A percentile compares a stretch with the other conserved stretches of the same genome.
phyloP scores from a whole-genome alignment of 2,113 vertebrate genomes.

The Ploceus nigricollis region DNA sequence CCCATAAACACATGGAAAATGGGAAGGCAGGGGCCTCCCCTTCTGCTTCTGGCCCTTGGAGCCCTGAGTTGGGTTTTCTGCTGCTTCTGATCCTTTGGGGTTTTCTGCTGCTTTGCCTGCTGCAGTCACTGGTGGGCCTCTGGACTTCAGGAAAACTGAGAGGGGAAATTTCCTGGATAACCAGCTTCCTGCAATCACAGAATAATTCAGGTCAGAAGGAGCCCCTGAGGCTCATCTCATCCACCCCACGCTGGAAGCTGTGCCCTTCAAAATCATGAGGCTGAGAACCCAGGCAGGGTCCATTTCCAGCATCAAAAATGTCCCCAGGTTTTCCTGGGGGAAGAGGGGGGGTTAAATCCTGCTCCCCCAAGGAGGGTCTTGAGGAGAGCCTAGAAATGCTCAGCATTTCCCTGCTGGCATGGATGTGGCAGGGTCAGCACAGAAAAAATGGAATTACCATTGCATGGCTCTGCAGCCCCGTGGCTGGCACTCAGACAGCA shows the following conservation, averaged over 20 bases:
- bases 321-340: not conserved
- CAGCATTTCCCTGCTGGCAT: not conserved
- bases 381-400: not conserved
- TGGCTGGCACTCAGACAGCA: not conserved
- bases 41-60: not conserved
- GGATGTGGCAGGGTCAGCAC: not conserved
- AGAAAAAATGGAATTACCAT: not conserved
- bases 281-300: not conserved
- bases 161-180: rapidly evolving
- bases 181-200: rapidly evolving
- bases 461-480: not conserved
- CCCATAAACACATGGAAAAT: not conserved
- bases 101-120: not conserved
- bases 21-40: not conserved
- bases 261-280: not conserved
- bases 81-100: not conserved
- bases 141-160: rapidly evolving
- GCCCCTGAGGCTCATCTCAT: not conserved
- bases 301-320: not conserved
- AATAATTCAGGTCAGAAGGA: not conserved
- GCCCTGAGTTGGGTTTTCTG: not conserved
- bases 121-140: rapidly evolving
- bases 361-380: not conserved
- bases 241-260: not conserved
- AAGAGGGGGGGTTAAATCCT: not conserved